Evolutionary conservation across 2,113 vertebrate genomes (phyloP).

Genomic region (Morone chrysops): DNA sequence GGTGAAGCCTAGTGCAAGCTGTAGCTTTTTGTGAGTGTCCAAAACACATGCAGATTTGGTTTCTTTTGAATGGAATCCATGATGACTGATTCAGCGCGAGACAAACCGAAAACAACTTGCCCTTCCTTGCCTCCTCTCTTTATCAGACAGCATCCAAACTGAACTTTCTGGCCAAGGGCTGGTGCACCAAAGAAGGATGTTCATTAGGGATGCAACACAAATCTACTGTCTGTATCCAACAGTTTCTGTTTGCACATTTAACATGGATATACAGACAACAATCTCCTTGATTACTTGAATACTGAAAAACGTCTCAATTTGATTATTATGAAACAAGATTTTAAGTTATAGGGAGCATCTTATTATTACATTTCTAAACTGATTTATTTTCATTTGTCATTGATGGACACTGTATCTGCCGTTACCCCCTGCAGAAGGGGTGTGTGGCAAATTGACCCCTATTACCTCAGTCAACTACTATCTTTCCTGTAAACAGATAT

Average conservation of each 20-base stretch:
- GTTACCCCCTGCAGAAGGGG: no score
- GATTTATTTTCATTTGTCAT: no score
- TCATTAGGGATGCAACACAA: background rate
- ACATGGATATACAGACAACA: background rate
- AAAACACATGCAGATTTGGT: constrained; percentile 26
- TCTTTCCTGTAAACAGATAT: no score
- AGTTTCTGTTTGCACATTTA: background rate
- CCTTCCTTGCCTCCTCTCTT: constrained; percentile 18
- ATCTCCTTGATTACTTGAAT: background rate
- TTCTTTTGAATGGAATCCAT: constrained; percentile 2
- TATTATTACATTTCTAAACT: no score
- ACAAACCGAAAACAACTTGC: background rate
- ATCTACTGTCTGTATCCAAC: background rate
- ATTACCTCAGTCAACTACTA: no score
- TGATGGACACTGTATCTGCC: no score
- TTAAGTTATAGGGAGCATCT: no score
- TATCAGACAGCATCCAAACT: background rate
- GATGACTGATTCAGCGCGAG: background rate
- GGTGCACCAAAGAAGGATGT: background rate
- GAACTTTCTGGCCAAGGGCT: background rate
- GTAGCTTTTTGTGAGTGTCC: background rate
- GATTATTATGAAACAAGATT: background rate
- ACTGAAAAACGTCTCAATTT: background rate
- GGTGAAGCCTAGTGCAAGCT: background rate
- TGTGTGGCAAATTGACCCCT: no score